These are phyloP conservation scores for Macropus fuliginosus DNA, from an alignment of 2,797 vertebrate genomes.

Conservation along the genomic window DNA sequence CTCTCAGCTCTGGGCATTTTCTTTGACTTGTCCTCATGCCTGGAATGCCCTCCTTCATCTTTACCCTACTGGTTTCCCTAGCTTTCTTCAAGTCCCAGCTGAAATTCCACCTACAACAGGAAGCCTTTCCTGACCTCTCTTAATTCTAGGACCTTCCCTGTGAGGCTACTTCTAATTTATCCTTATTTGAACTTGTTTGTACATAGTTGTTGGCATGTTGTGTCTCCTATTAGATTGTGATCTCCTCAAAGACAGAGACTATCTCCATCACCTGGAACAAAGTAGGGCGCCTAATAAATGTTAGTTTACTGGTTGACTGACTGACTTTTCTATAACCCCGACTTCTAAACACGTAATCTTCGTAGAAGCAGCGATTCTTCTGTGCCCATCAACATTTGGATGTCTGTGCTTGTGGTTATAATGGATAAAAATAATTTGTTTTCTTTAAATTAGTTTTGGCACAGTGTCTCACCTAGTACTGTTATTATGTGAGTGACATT, in stretches of 20 bases:
- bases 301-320: background rate
- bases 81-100: background rate
- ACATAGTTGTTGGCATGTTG: slow-evolving; percentile 29
- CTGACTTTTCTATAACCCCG: background rate
- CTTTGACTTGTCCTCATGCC: background rate
- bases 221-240: background rate
- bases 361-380: background rate
- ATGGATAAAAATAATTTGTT: slow-evolving; percentile 13
- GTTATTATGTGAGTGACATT: slow-evolving; percentile 51
- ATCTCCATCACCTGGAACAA: background rate
- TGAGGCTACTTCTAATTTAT: background rate
- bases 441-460: slow-evolving; percentile 46
- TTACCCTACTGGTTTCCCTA: background rate
- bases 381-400: background rate
- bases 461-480: slow-evolving; percentile 6
- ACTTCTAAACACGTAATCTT: background rate
- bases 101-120: background rate
- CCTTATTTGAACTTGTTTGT: slow-evolving; percentile 8
- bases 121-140: background rate
- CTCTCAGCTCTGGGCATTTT: background rate
- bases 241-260: slow-evolving; percentile 14
- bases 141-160: background rate
- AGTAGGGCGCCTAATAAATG: background rate
- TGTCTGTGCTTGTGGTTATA: background rate
- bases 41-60: background rate